Evolutionary conservation across 2,113 vertebrate genomes (phyloP).

Genomic region (Corythornis cristatus): DNA sequence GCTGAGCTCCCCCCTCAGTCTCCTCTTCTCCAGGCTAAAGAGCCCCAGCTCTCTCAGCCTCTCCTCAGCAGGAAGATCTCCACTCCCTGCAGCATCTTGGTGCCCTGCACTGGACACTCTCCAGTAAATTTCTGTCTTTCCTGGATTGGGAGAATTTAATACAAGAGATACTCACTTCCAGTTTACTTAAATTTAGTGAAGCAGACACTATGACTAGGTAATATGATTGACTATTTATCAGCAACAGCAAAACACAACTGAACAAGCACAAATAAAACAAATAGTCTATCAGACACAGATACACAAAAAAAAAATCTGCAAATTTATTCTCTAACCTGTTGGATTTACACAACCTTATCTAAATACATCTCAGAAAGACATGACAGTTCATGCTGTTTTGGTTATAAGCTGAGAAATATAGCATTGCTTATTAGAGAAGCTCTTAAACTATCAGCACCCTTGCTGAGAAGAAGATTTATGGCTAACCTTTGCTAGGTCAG

Average conservation of each 20-base stretch:
- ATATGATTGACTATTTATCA: neutral
- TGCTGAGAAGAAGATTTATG: constrained; percentile 68
- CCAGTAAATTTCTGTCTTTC: no score
- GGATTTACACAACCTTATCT: neutral
- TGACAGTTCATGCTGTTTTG: neutral
- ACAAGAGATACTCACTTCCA: neutral
- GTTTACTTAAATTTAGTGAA: neutral
- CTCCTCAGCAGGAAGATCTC: no score
- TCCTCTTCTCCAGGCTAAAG: no score
- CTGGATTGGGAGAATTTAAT: no score
- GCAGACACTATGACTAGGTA: neutral
- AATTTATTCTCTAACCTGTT: neutral
- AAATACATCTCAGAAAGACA: constrained; percentile 8
- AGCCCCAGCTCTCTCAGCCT: no score
- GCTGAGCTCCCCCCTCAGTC: no score
- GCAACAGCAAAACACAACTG: neutral
- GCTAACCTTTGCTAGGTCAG: constrained; percentile 60
- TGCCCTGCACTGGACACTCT: no score
- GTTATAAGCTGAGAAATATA: constrained; percentile 2
- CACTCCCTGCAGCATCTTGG: no score
- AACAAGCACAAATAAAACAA: neutral
- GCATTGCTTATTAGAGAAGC: constrained; percentile 37
- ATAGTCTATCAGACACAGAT: neutral
- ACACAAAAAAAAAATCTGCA: neutral
- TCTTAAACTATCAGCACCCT: constrained; percentile 48